Evolutionary conservation across 2,797 vertebrate species (phyloP).

Genomic region (Esox lucius): DNA sequence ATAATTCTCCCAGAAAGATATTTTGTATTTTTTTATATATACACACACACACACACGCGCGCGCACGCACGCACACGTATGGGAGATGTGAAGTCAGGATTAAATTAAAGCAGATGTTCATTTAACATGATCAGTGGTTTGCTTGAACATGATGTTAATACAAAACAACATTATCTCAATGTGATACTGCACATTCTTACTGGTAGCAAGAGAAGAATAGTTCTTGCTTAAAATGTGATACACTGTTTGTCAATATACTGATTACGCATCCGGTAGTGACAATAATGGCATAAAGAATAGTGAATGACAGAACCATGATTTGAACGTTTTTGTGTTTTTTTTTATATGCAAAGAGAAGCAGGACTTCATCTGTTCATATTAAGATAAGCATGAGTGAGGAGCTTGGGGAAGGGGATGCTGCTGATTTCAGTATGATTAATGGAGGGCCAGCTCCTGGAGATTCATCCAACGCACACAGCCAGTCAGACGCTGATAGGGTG

Average conservation of each 20-base stretch:
- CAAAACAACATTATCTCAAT: slow-evolving; percentile 22
- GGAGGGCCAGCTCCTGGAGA: slow-evolving; percentile 66
- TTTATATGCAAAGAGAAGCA: slow-evolving; percentile 55
- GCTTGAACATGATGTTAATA: slow-evolving; percentile 1
- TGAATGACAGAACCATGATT: slow-evolving; percentile 47
- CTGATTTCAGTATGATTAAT: slow-evolving; percentile 77
- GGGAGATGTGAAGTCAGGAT: not conserved
- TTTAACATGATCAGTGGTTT: slow-evolving; percentile 16
- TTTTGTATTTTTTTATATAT: too few species aligned
- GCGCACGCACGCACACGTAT: too few species aligned
- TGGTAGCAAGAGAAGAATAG: slow-evolving; percentile 17
- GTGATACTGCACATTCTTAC: slow-evolving; percentile 26
- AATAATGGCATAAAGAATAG: slow-evolving; percentile 50
- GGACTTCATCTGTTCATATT: slow-evolving; percentile 68
- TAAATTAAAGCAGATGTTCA: not conserved
- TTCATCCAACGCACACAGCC: slow-evolving; percentile 64
- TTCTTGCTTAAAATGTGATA: slow-evolving; percentile 38
- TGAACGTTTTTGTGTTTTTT: slow-evolving; percentile 27
- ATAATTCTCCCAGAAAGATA: slow-evolving; percentile 1
- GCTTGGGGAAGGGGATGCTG: slow-evolving; percentile 55
- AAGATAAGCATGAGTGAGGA: slow-evolving; percentile 63
- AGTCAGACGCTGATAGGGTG: slow-evolving; percentile 58
- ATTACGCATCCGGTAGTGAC: slow-evolving; percentile 31
- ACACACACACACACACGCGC: too few species aligned
- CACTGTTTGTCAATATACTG: slow-evolving; percentile 48